Conservation (phyloP, 2,113 vertebrate genomes). For the Petrocephalus zakoni region DNA sequence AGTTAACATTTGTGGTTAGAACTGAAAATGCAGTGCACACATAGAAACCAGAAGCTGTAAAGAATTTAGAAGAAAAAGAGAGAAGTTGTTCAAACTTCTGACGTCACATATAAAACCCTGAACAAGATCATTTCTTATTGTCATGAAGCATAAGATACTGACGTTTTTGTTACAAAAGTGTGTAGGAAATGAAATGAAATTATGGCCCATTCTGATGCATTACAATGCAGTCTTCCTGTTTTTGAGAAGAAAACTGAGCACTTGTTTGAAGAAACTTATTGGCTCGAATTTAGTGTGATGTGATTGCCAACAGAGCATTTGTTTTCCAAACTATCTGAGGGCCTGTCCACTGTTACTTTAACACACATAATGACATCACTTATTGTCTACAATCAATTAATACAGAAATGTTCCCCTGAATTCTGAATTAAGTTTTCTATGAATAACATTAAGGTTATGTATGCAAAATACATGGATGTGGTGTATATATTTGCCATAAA, state of each 20-base stretch:
- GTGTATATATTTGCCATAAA: not conserved
- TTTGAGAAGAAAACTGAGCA: too few relatives aligned
- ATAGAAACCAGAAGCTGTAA: conserved; percentile 1
- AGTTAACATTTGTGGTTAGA: not conserved
- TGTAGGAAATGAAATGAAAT: not conserved
- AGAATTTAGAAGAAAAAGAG: not conserved
- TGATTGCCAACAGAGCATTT: not conserved
- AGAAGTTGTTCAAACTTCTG: not conserved
- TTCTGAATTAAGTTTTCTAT: not conserved
- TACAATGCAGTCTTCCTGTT: not conserved
- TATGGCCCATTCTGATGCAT: not conserved
- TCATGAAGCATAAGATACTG: not conserved
- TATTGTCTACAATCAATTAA: not conserved
- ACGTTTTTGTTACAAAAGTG: not conserved
- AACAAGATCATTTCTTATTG: not conserved
- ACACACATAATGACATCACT: not conserved
- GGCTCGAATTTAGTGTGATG: not conserved
- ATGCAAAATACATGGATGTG: not conserved
- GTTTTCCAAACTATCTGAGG: not conserved
- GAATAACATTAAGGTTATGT: not conserved
- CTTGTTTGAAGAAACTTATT: too few relatives aligned
- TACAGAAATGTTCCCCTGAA: not conserved
- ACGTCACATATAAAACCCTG: not conserved
- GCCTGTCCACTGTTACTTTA: not conserved
- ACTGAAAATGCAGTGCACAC: not conserved